Base-by-base conservation (phyloP, 2,113 vertebrate species). In the Cyprinus carpio region DNA sequence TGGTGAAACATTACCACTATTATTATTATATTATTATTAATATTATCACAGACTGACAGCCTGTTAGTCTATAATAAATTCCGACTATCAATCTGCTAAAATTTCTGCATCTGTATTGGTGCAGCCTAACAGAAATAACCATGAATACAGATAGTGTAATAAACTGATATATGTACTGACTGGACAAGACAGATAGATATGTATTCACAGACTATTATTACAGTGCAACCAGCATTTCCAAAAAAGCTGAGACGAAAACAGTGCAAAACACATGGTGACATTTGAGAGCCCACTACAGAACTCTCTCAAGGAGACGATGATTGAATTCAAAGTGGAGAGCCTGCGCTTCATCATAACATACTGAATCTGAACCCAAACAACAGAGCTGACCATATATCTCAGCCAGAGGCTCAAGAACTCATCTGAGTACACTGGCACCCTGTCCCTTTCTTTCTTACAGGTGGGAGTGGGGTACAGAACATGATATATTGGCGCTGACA, bases 351-450 rank as follows among this genome's bases (percentile, higher is more conserved):
- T 54, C 46, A 54, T 81, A 87, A 84, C 37, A 60, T 81, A 84
- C 29, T 69, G 62, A 64, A 85, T 43, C 71, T 71, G 46, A 60
- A 12, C 49, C 74, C 31, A 58, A 84, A 84, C 58, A 31, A 49
- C 54, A 69, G 83, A 76, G 69, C 60, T 69, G 62, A 82, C 64
- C 43, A 54, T 49, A 69, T 69, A 82, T 82, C 80, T 82, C 43
- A 67, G 16, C 18, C 60, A 29, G n/a, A 67, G 60, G 25, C 1
- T 9, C 79, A 8, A 49, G 40, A 69, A 82, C 64, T 46, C 64
- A 54, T 65, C 80, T 27, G 64, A 54, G 58, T 20, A 29, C n/a
- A 0, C 25, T 49, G 18, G 27, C 80, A 69, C 16, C 43, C 80
- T 69, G 27, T 82, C 43, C 40, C 16, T 81, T n/a, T 69, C 18